These are phyloP conservation scores for Chaetogeoica ovagalla DNA, from an alignment of 2,888 invertebrate genomes.

Conservation along the genomic window DNA sequence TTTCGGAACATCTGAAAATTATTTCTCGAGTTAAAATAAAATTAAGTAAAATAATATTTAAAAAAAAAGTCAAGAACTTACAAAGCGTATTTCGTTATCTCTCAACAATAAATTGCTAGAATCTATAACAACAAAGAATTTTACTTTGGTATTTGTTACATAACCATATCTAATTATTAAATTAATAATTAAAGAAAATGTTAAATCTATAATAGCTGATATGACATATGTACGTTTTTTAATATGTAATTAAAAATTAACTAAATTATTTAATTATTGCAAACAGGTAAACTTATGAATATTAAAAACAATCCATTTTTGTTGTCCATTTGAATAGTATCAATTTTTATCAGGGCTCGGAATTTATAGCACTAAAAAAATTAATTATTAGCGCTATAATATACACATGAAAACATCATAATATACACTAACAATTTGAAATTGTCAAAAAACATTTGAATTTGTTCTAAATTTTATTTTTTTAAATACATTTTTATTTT, in stretches of 20 bases:
- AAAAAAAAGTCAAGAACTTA: slow-evolving; percentile 61
- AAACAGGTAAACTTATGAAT: too few species aligned
- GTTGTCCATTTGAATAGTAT: not conserved
- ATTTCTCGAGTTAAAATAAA: not conserved
- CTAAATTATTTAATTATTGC: too few species aligned
- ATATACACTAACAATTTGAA: too few species aligned
- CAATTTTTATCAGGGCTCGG: too few species aligned
- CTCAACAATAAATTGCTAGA: slow-evolving; percentile 83
- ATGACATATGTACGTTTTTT: not conserved
- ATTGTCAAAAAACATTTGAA: too few species aligned
- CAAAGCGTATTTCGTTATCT: slow-evolving; percentile 92
- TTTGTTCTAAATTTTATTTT: too few species aligned
- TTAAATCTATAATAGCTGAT: not conserved
- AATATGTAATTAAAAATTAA: not conserved
- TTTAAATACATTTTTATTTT: too few species aligned
- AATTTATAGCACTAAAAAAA: too few species aligned
- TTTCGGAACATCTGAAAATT: slow-evolving; percentile 77
- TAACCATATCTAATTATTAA: slow-evolving; percentile 77
- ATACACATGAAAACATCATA: too few species aligned
- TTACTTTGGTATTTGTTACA: slow-evolving; percentile 95
- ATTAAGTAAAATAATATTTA: not conserved
- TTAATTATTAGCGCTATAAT: too few species aligned
- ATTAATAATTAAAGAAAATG: slow-evolving; percentile 34
- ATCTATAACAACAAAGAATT: slow-evolving; percentile 90
- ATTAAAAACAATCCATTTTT: not conserved